phyloP scores from a whole-genome alignment of 2,113 vertebrate genomes.

The Numida meleagris region DNA sequence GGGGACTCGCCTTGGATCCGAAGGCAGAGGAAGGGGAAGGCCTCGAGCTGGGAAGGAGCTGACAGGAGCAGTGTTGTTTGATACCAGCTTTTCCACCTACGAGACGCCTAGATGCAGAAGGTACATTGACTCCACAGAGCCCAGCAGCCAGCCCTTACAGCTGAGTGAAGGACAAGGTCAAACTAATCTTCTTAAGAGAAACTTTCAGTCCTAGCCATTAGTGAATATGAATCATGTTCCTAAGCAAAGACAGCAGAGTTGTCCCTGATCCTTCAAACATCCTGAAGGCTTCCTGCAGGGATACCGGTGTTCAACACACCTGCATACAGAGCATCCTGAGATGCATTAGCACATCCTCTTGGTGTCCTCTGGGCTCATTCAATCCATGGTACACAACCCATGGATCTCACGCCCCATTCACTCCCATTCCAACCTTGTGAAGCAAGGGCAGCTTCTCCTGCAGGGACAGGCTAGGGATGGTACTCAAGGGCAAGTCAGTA shows the following conservation, averaged over 20 bases:
- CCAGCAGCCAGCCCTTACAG: neutral
- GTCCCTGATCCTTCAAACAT: neutral
- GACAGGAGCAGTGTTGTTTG: neutral
- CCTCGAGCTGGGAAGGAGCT: neutral
- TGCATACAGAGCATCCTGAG: neutral
- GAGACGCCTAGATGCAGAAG: neutral
- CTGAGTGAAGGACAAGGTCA: neutral
- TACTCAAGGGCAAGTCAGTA: neutral
- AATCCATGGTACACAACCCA: neutral
- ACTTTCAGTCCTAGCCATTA: neutral
- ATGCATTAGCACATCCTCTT: neutral
- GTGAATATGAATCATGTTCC: neutral
- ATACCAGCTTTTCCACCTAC: rapidly evolving
- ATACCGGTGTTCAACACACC: neutral
- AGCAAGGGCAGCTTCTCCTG: neutral
- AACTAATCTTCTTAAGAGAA: neutral
- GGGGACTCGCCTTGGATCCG: neutral
- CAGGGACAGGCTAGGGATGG: rapidly evolving
- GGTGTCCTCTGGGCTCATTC: neutral
- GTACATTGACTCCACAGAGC: neutral
- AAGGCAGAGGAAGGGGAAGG: neutral
- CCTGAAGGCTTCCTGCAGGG: neutral
- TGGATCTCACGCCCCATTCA: neutral
- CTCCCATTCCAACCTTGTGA: neutral
- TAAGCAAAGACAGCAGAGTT: neutral